These are phyloP conservation scores for Eleginops maclovinus DNA, from an alignment of 2,113 vertebrate genomes.

Conservation along the genomic window DNA sequence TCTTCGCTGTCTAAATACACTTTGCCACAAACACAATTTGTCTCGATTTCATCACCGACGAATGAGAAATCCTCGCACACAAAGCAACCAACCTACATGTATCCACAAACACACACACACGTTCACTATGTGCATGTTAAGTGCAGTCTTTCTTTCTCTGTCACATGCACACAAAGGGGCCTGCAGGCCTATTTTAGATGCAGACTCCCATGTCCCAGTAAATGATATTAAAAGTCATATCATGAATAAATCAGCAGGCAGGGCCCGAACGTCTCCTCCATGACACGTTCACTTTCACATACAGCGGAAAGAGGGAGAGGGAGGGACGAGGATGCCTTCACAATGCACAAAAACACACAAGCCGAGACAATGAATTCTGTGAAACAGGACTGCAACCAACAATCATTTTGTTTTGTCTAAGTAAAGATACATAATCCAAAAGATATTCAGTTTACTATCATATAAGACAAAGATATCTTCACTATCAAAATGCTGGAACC, in stretches of 20 bases:
- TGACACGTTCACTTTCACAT: conserved; percentile 72
- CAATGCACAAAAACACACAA: neutral
- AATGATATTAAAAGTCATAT: conserved; percentile 84
- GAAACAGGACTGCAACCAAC: neutral
- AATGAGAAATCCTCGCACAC: conserved; percentile 17
- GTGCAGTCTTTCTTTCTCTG: too few species aligned
- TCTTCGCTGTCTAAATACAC: conserved; percentile 47
- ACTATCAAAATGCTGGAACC: neutral
- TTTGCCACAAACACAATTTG: conserved; percentile 52
- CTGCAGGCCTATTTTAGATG: conserved; percentile 79
- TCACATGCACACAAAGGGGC: conserved; percentile 58
- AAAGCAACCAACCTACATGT: conserved; percentile 10
- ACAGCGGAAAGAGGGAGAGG: conserved; percentile 34
- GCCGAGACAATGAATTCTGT: conserved; percentile 1
- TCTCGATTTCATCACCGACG: conserved; percentile 39
- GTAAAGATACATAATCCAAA: neutral
- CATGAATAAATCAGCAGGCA: conserved; percentile 82
- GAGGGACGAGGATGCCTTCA: conserved; percentile 32
- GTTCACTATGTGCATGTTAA: too few species aligned
- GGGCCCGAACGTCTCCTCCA: conserved; percentile 57
- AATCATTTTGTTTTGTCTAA: neutral
- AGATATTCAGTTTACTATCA: neutral
- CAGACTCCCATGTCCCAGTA: conserved; percentile 79
- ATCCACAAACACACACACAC: neutral
- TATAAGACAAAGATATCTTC: neutral